Evolutionary conservation across 2,797 vertebrate genomes (phyloP), one percentile per base, ranked within the genome.

Genomic region (Propithecus deckenii): DNA sequence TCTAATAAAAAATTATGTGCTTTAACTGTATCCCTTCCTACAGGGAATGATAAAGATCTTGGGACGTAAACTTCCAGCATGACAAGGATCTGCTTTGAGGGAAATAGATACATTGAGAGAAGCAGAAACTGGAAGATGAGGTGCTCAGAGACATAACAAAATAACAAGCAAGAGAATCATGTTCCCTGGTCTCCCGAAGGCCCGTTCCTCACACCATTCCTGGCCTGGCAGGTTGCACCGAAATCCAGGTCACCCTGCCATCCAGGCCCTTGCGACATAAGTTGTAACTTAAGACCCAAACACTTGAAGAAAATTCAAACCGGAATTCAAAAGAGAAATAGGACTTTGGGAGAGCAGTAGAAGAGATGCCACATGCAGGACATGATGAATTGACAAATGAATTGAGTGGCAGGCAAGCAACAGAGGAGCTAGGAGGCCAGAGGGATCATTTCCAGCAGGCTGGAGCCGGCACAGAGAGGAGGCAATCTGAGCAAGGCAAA

Each of bases 251-350:
- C 74, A 93, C n/a, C 9, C 43, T 86, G 23, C 50, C 7, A 6
- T 52, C 4, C 1, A 8, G 23, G 22, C 17, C 61, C 88, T 43
- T 55, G 46, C 25, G 78, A 65, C 50, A 2, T n/a, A 35, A 79
- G 25, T 61, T 84, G 15, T 83, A 79, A 95, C 17, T 22, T 61
- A 76, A 91, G 50, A 76, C 30, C 2, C 38, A 61, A 50, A 84
- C 17, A 18, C 57, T 57, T 79, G 74, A 83, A 96, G 74, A 79
- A 96, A 96, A 91, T 43, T 71, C 46, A 74, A 78, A 61, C 35
- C 65, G 5, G 18, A 78, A 80, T 86, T 72, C 30, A 59, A 75
- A 11, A 76, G 55, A 72, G 59, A 95, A 94, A 65, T 28, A 25
- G 48, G 74, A 78, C 35, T 95, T 30, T 32, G 32, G 25, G 43